Base-by-base conservation (phyloP, 2,797 vertebrate genomes). In the Acrossocheilus fasciatus region DNA sequence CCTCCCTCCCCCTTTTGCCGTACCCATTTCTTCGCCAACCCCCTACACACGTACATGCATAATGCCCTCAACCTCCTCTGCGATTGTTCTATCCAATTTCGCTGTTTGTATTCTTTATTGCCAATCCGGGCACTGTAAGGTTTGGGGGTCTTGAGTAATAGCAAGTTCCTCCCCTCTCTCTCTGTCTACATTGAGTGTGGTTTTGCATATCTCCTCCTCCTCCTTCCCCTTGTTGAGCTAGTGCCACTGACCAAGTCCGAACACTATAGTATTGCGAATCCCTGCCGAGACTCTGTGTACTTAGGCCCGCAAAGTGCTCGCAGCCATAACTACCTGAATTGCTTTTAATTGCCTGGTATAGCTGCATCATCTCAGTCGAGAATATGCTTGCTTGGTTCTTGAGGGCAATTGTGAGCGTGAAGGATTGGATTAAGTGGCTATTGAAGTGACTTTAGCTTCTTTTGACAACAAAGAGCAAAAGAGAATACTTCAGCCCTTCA, bases 401-500 rank as follows among this genome's bases (percentile, higher is more conserved):
- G 95, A 96, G 97, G 96, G 96, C 97, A 96, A 96, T 97, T 96
- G 95, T 97, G 96, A 97, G 96, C 95, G 90, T 96, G 95, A 97
- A 98, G 97, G 97, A 99, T 97, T 93, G 97, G 97, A 99, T 99
- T 98, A 98, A 97, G 96, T 96, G 96, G 95, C 96, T 96, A 97
- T 98, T 98, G 97, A 98, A 97, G 96, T 97, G 97, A 98, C 96
- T 98, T 97, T 96, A 98, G 96, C 96, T 97, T 94, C 96, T 97
- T 97, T 94, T 94, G 92, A 94, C 96, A 97, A 97, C 95, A 96
- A 97, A 94, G 96, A 94, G 90, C 95, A 93, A 95, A 95, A 94
- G 94, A 95, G 95, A 96, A 96, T 95, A 93, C 96, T 96, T 91
- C 93, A 92, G 94, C 93, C 96, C 64, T 83, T 75, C 14, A 74